A percentile compares a stretch with the other conserved stretches of the same genome.
Evolutionary conservation across 1,140 invertebrate genomes (phyloP).

Genomic region (Vanessa atalanta): DNA sequence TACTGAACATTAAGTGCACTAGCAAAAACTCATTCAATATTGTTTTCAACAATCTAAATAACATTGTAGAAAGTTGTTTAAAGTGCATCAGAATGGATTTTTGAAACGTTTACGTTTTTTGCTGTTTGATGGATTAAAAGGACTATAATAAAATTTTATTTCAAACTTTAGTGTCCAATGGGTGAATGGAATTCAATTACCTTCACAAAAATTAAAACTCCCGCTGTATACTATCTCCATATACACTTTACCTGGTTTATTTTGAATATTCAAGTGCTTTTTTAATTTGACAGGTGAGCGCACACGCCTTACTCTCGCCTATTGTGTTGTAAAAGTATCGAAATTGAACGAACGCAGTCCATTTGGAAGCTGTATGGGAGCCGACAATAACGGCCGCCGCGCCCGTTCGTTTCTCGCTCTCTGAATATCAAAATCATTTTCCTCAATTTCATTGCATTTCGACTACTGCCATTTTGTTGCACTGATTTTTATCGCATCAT

Average conservation of each 20-base stretch:
- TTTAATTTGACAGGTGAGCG: conserved; percentile 79
- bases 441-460: conserved; percentile 69
- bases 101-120: conserved; percentile 6
- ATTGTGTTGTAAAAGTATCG: conserved; percentile 79
- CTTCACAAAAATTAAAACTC: conserved; percentile 48
- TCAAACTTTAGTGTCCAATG: conserved; percentile 25
- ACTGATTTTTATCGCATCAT: conserved; percentile 56
- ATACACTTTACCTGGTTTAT: conserved; percentile 63
- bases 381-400: conserved; percentile 65
- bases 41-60: conserved; percentile 5
- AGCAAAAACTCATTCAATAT: conserved; percentile 1
- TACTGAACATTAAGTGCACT: not conserved
- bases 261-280: conserved; percentile 76
- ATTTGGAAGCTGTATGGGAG: conserved; percentile 68
- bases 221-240: conserved; percentile 36
- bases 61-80: not conserved
- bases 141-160: conserved; percentile 26
- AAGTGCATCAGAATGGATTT: conserved; percentile 4
- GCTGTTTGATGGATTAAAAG: conserved; percentile 18
- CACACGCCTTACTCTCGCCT: conserved; percentile 72
- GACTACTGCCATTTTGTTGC: conserved; percentile 53
- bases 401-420: conserved; percentile 64
- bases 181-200: conserved; percentile 47
- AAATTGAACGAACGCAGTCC: conserved; percentile 75
- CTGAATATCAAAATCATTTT: conserved; percentile 75